These are phyloP conservation scores for Sphaerodactylus townsendi DNA, from an alignment of 2,113 vertebrate species.

Conservation along the genomic window DNA sequence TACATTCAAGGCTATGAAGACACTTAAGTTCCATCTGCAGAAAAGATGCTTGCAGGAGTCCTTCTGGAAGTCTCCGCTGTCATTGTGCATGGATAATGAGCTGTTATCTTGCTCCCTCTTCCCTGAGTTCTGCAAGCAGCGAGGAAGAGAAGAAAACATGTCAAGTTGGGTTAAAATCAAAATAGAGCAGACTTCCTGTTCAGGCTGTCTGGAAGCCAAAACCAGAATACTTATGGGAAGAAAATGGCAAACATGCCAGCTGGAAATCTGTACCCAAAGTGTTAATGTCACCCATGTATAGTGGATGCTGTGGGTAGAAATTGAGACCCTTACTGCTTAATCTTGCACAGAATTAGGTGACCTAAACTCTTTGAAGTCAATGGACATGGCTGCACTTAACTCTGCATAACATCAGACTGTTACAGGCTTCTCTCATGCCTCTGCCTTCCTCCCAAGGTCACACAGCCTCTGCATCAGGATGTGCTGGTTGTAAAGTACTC, in stretches of 20 bases:
- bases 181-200: not conserved
- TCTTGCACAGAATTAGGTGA: no score
- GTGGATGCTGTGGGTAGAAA: not conserved
- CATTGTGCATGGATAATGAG: not conserved
- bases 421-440: not conserved
- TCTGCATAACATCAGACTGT: not conserved
- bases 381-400: not conserved
- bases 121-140: not conserved
- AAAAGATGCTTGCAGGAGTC: not conserved
- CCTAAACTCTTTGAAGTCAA: not conserved
- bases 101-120: not conserved
- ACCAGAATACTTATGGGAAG: not conserved
- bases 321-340: not conserved
- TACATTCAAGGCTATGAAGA: not conserved
- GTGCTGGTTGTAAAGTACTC: not conserved
- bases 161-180: not conserved
- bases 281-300: not conserved
- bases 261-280: not conserved
- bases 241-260: not conserved
- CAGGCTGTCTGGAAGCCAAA: not conserved
- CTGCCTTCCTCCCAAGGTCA: slow-evolving; percentile 11
- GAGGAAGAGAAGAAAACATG: not conserved
- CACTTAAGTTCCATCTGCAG: not conserved
- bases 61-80: not conserved
- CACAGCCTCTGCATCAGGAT: not conserved